Conservation (phyloP, 2,113 vertebrate genomes). For the Gnathonemus longibarbis region DNA sequence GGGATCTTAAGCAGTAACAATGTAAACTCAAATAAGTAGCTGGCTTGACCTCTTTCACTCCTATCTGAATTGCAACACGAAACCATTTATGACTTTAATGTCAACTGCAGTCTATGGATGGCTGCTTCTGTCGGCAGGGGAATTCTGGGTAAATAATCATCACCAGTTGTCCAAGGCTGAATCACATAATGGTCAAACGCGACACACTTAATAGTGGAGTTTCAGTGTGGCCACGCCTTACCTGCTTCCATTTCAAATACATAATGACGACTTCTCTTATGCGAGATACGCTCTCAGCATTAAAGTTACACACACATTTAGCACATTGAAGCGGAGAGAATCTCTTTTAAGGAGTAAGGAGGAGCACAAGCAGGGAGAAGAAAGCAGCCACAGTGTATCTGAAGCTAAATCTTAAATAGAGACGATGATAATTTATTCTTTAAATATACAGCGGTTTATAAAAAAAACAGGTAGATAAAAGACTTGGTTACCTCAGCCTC, state of each 20-base stretch:
- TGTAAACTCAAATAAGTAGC: not conserved
- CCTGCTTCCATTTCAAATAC: not conserved
- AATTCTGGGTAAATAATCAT: conserved; percentile 1
- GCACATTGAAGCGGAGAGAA: not conserved
- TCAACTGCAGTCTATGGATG: not conserved
- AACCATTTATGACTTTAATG: not conserved
- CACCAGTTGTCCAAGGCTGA: not conserved
- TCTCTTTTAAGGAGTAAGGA: not conserved
- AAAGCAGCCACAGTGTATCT: not conserved
- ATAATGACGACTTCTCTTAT: not conserved
- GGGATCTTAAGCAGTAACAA: not conserved
- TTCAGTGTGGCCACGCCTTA: too few species aligned
- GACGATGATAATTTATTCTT: not conserved
- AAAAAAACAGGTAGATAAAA: not conserved
- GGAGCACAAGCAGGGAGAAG: not conserved
- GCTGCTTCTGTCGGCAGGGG: not conserved
- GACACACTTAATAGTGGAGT: not conserved
- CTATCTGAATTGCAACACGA: not conserved
- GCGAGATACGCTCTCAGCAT: not conserved
- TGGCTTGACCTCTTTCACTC: not conserved
- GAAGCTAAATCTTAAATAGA: not conserved
- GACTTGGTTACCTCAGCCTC: not conserved
- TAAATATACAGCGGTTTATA: conserved; percentile 5
- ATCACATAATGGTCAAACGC: not conserved
- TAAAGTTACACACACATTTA: not conserved